These are phyloP conservation scores for Mellilla xanthometata DNA, from an alignment of 2,888 invertebrate species.

Conservation along the genomic window DNA sequence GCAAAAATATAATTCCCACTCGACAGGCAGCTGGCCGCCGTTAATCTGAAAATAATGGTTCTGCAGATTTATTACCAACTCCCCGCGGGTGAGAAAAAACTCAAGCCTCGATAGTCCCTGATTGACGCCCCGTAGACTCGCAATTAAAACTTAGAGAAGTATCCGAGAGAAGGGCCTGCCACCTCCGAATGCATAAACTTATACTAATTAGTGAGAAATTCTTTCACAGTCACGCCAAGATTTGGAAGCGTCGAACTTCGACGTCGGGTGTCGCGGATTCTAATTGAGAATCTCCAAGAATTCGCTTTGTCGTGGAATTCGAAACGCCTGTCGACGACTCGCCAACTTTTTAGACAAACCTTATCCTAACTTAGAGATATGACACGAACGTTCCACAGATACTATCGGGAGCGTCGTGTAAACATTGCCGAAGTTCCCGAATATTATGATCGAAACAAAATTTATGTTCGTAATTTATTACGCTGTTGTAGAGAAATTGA, in stretches of 20 bases:
- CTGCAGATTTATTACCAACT: slow-evolving; percentile 30
- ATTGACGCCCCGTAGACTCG: slow-evolving; percentile 55
- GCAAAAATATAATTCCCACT: slow-evolving; percentile 33
- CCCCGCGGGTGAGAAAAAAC: slow-evolving; percentile 23
- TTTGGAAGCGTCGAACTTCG: slow-evolving; percentile 73
- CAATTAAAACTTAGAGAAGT: slow-evolving; percentile 69
- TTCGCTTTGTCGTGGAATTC: slow-evolving; percentile 73
- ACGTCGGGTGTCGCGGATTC: slow-evolving; percentile 67
- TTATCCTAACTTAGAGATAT: slow-evolving; percentile 20
- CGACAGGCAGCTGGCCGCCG: slow-evolving; percentile 33
- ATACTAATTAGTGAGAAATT: slow-evolving; percentile 77
- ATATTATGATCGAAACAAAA: slow-evolving; percentile 22
- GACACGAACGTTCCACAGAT: slow-evolving; percentile 16
- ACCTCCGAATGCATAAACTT: slow-evolving; percentile 76
- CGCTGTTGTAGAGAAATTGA: slow-evolving; percentile 15
- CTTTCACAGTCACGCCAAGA: slow-evolving; percentile 69
- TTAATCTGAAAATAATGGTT: slow-evolving; percentile 36
- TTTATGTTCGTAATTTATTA: slow-evolving; percentile 20
- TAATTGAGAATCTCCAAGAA: slow-evolving; percentile 78
- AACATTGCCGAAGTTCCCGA: slow-evolving; percentile 19
- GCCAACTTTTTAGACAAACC: slow-evolving; percentile 38
- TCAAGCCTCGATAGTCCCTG: slow-evolving; percentile 43
- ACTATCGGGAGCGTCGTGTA: slow-evolving; percentile 16
- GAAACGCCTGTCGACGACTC: slow-evolving; percentile 59
- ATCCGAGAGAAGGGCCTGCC: slow-evolving; percentile 32